Conservation (phyloP, 2,888 invertebrate genomes). For the Selenia dentaria region DNA sequence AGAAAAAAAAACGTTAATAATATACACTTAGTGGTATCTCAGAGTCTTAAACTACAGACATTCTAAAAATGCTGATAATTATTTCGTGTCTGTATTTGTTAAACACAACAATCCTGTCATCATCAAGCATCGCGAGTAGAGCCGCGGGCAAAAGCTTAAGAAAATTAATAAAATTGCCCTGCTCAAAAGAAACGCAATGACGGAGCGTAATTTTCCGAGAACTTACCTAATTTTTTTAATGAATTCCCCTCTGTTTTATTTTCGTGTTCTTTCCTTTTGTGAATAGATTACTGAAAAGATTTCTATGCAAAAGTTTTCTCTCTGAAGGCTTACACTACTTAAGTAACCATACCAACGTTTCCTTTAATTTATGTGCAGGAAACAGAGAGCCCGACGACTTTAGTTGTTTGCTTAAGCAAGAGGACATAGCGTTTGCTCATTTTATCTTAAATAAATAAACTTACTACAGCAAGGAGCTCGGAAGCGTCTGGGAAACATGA, state of each 20-base stretch:
- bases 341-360: constrained; percentile 19
- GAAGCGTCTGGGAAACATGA: constrained; percentile 14
- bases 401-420: constrained; percentile 30
- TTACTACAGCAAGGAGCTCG: constrained; percentile 12
- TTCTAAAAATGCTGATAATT: too few species aligned
- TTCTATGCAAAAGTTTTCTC: constrained; percentile 12
- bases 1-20: too few species aligned
- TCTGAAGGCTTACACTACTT: constrained; percentile 12
- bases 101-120: too few species aligned
- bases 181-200: neutral
- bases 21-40: too few species aligned
- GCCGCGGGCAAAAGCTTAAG: neutral
- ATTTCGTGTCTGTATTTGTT: too few species aligned
- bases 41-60: too few species aligned
- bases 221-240: constrained; percentile 1
- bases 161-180: neutral
- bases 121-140: neutral
- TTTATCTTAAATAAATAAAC: constrained; percentile 30
- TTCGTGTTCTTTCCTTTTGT: constrained; percentile 1
- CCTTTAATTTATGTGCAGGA: constrained; percentile 28
- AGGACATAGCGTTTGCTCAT: constrained; percentile 28
- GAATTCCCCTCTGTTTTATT: neutral
- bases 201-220: neutral
- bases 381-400: constrained; percentile 22
- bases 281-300: constrained; percentile 3